Evolutionary conservation across 2,888 invertebrate species (phyloP), one percentile per base, ranked within the genome.

Genomic region (Boloria selene): DNA sequence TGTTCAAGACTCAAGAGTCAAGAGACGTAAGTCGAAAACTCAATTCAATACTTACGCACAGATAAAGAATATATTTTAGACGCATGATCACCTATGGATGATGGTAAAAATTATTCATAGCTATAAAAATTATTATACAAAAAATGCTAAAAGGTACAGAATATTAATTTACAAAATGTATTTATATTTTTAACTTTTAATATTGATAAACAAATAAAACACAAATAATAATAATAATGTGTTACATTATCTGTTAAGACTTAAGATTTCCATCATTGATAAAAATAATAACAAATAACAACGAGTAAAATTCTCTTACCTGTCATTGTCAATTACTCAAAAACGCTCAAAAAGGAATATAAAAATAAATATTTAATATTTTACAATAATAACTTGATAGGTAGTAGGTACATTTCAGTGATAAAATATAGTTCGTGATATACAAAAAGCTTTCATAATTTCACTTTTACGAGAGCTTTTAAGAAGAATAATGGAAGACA

Each of bases 401-500:
- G 1, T 22, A 3, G 3, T 22, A 22, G 31, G 6, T 44, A 44
- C 22, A 44, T 44, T 4, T 4, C 18, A 56, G n/a, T 31, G 7
- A 26, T 14, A 22, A 26, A 26, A 14, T 18, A 13, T 50, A 42
- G 38, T 61, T 52, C 49, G 42, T 17, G 50, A 50, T 55, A 38
- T 31, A 64, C 14, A 47, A 47, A 73, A 71, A 68, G 42, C 56
- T 13, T 54, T 67, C 73, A 83, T 79, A 31, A 83, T 83, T 79
- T 76, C 75, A 42, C 72, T 78, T 17, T 16, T 83, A 56, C 69
- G 77, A 54, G 72, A 76, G 69, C 58, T 82, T 18, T 68, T 81
- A 22, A 70, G 77, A 45, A 75, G 76, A 44, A 76, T 82, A 22
- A 83, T 86, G 84, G 81, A 85, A 60, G 79, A 78, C 14, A 79